Evolutionary conservation across 1,140 invertebrate species (phyloP).

Genomic region (Phenacoccus solenopsis): DNA sequence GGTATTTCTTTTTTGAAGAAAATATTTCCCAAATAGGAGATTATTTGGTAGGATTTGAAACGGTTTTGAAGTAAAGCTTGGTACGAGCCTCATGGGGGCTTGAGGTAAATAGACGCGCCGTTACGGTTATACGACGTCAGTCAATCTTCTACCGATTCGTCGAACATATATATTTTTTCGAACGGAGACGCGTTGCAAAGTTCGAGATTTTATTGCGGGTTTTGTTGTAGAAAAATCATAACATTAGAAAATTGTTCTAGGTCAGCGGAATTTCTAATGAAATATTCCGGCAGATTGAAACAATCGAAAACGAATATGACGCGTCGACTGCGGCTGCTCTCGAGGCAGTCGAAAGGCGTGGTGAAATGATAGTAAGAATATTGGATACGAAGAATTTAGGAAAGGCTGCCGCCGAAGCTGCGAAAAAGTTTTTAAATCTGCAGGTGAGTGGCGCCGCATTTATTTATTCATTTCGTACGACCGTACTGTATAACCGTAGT

Average conservation of each 20-base stretch:
- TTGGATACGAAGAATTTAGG: slow-evolving; percentile 75
- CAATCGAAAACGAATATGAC: slow-evolving; percentile 88
- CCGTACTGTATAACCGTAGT: too few species aligned
- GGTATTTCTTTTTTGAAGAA: too few species aligned
- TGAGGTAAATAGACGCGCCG: not conserved
- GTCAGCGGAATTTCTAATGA: slow-evolving; percentile 87
- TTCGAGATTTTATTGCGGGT: not conserved
- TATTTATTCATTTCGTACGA: too few species aligned
- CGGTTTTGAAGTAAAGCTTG: not conserved
- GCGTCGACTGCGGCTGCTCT: slow-evolving; percentile 77
- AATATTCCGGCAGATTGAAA: slow-evolving; percentile 91
- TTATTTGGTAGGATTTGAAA: not conserved
- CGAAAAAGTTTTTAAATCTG: slow-evolving; percentile 62
- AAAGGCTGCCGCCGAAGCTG: slow-evolving; percentile 63
- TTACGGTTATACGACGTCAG: not conserved
- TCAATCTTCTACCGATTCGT: not conserved
- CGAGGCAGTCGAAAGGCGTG: slow-evolving; percentile 79
- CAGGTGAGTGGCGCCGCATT: too few species aligned
- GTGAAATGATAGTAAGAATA: slow-evolving; percentile 87
- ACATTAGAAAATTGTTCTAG: slow-evolving; percentile 34
- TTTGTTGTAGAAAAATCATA: not conserved
- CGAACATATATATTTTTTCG: not conserved
- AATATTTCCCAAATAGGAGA: too few species aligned
- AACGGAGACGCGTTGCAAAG: not conserved
- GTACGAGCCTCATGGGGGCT: not conserved